Conservation (phyloP, 35 echinoderm and acorn worm species). For the Ptychodera flava region DNA sequence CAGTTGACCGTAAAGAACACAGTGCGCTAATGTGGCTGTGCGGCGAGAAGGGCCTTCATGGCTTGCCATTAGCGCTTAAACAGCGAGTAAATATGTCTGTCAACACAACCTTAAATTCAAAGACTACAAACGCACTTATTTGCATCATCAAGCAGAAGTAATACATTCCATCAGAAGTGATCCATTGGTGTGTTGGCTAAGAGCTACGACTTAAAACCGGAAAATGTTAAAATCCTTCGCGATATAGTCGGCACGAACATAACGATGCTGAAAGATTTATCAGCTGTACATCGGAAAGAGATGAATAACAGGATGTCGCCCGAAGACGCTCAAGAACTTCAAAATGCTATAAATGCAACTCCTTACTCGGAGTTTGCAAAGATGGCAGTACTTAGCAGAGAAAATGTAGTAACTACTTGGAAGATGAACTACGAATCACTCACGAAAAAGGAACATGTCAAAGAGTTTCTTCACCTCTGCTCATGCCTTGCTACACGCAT, state of each 20-base stretch:
- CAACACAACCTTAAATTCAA: background rate
- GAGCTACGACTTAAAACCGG: background rate
- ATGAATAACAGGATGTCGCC: background rate
- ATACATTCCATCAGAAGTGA: background rate
- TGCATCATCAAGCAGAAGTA: background rate
- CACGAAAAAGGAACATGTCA: too few relatives aligned
- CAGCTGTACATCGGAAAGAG: background rate
- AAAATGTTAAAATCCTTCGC: background rate
- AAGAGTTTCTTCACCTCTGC: too few relatives aligned
- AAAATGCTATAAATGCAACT: background rate
- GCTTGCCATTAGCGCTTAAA: background rate
- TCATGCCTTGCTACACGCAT: too few relatives aligned
- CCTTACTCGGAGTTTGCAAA: background rate
- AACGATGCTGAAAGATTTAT: background rate
- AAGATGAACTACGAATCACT: too few relatives aligned
- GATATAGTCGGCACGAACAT: background rate
- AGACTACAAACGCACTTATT: background rate
- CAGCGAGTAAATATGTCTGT: background rate
- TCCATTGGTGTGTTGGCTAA: background rate
- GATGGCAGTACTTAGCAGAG: background rate
- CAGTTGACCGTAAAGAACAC: background rate
- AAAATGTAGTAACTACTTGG: too few relatives aligned
- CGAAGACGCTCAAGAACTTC: background rate
- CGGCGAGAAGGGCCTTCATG: background rate
- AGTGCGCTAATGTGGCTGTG: background rate